These are phyloP conservation scores for Periophthalmus modestus DNA, from an alignment of 2,113 vertebrate species.

Conservation along the genomic window DNA sequence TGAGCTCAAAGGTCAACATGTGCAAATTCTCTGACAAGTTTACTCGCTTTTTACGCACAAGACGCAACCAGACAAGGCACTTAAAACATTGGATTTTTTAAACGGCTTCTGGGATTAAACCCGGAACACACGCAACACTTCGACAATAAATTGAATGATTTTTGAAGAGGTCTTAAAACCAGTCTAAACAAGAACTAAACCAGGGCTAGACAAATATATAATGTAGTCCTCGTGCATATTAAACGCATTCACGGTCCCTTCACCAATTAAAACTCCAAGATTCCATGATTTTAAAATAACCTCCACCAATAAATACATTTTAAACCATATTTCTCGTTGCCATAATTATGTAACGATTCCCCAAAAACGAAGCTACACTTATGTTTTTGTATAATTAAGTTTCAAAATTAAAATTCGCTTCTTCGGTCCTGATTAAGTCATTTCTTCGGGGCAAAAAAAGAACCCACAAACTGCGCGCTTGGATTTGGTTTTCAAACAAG, in stretches of 20 bases:
- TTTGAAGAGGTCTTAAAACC: neutral
- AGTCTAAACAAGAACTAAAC: neutral
- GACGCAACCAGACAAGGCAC: neutral
- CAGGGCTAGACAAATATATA: no score
- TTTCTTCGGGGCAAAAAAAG: neutral
- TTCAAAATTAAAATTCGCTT: neutral
- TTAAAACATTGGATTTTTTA: neutral
- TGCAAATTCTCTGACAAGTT: neutral
- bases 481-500: slow-evolving; percentile 1
- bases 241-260: neutral
- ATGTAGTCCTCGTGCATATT: no score
- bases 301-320: neutral
- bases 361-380: neutral
- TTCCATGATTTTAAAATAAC: no score
- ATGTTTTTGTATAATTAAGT: neutral
- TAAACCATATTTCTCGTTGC: neutral
- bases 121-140: neutral
- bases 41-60: neutral
- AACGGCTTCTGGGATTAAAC: no score
- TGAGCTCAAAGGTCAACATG: no score
- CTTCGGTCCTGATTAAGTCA: neutral
- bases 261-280: neutral
- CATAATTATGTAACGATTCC: neutral
- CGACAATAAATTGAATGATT: neutral
- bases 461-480: neutral